Percentiles rank a stretch among this genome's conserved stretches.
Evolutionary conservation across 2,888 invertebrate genomes (phyloP).

Genomic region (Cecidostiba fungosa): DNA sequence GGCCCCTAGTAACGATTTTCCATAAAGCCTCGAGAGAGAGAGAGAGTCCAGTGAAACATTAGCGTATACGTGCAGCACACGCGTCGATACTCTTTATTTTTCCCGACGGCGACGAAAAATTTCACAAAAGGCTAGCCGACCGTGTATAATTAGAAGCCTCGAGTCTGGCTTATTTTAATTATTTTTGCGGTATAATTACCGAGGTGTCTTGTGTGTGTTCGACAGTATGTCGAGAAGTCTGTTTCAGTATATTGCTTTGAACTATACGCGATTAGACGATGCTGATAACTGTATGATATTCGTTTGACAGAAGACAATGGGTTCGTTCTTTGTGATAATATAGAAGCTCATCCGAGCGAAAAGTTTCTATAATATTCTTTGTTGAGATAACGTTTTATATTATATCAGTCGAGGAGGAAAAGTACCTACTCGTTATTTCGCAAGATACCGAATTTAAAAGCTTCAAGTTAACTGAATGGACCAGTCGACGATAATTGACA

Average conservation of each 20-base stretch:
- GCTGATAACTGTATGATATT: too few species aligned
- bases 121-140: background rate
- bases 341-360: too few species aligned
- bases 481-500: background rate
- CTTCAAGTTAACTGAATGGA: background rate
- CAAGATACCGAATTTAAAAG: too few species aligned
- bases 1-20: conserved; percentile 7
- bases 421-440: too few species aligned
- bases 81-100: background rate
- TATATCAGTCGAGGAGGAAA: too few species aligned
- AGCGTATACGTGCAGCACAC: background rate
- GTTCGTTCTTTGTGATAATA: too few species aligned
- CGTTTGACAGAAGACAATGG: too few species aligned
- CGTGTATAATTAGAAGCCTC: conserved; percentile 4
- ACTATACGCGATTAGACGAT: background rate
- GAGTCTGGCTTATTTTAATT: background rate
- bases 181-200: background rate
- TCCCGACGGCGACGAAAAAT: background rate
- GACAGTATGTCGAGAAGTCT: background rate
- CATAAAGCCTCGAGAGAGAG: background rate
- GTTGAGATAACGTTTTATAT: background rate
- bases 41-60: background rate
- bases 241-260: background rate
- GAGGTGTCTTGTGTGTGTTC: background rate
- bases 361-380: background rate